A percentile compares a stretch with the other conserved stretches of the same genome.
phyloP scores from a whole-genome alignment of 2,797 vertebrate species.

The Siniperca obscura region DNA sequence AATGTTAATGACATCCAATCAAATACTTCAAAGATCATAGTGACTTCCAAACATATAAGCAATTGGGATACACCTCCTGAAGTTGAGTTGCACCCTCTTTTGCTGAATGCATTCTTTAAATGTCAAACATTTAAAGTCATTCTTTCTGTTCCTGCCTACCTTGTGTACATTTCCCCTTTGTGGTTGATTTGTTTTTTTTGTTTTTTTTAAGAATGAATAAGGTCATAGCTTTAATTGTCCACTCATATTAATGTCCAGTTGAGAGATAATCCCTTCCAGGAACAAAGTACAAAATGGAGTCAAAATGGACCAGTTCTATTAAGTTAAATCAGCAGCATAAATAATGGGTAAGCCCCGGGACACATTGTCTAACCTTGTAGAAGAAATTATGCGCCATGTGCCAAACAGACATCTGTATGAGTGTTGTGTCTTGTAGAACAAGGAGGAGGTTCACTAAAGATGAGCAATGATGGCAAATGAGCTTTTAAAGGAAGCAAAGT shows the following conservation, averaged over 20 bases:
- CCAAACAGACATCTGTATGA: constrained; percentile 31
- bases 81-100: not conserved
- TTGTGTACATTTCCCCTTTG: not conserved
- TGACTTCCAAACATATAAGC: not conserved
- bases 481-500: constrained; percentile 46
- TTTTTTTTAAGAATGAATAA: not conserved
- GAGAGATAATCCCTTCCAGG: not conserved
- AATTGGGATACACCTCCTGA: not conserved
- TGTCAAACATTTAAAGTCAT: not conserved
- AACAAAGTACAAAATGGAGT: constrained; percentile 10
- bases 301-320: constrained; percentile 7
- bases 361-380: constrained; percentile 23
- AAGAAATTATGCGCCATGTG: constrained; percentile 25
- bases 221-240: not conserved
- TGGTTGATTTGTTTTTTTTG: constrained; percentile 17
- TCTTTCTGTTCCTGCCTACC: not conserved
- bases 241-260: not conserved
- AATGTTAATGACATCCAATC: not conserved
- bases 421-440: constrained; percentile 28
- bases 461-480: constrained; percentile 18
- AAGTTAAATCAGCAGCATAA: constrained; percentile 38
- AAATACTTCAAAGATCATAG: not conserved
- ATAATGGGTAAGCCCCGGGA: constrained; percentile 28
- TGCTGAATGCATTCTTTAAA: not conserved
- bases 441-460: constrained; percentile 10